Conservation (phyloP, 2,113 vertebrate genomes). For the Nipponia nippon region DNA sequence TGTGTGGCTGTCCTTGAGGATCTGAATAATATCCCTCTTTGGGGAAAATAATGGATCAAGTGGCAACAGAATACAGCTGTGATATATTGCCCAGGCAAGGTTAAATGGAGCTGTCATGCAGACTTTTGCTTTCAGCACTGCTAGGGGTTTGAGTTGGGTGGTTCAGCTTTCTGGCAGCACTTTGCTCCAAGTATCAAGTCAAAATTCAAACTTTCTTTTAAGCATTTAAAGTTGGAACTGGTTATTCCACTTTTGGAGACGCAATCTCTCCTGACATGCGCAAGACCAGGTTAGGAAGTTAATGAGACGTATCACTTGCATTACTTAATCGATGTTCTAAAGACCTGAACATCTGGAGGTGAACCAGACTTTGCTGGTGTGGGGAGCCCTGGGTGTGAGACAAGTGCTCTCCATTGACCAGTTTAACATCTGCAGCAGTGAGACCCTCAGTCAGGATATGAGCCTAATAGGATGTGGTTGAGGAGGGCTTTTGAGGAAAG, state of each 20-base stretch:
- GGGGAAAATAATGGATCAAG: neutral
- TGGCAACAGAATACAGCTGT: neutral
- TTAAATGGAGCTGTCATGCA: neutral
- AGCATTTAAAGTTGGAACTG: neutral
- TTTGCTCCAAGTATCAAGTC: neutral
- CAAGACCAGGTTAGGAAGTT: neutral
- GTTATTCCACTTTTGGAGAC: neutral
- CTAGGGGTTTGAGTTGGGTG: neutral
- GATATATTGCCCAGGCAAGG: neutral
- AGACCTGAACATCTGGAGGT: neutral
- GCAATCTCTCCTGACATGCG: neutral
- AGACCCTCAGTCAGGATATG: accelerated
- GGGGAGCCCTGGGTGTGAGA: neutral
- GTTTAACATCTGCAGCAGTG: neutral
- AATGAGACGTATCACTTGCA: neutral
- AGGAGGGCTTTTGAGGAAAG: neutral
- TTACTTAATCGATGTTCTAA: neutral
- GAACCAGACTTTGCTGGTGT: neutral
- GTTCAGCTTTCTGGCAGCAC: neutral
- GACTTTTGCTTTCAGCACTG: neutral
- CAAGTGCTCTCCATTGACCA: neutral
- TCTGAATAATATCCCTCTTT: neutral
- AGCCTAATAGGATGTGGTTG: neutral
- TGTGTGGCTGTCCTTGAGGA: neutral
- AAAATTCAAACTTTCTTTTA: neutral